These are phyloP conservation scores for Hypotaenidia philippensis DNA, from an alignment of 2,797 vertebrate species.

Conservation along the genomic window DNA sequence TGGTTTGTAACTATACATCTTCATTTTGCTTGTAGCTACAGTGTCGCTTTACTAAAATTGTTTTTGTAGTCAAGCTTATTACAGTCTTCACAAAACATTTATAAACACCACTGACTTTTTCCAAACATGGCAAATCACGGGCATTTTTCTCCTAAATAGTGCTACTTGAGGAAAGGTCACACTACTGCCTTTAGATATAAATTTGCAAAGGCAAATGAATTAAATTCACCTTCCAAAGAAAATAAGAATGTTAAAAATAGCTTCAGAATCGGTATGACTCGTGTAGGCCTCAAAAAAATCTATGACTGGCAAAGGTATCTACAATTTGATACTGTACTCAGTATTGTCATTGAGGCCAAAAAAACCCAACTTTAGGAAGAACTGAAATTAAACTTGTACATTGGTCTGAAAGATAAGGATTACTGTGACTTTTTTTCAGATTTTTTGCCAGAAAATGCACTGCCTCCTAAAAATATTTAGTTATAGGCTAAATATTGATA, in stretches of 20 bases:
- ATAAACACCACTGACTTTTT: neutral
- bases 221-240: conserved; percentile 46
- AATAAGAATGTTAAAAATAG: conserved; percentile 43
- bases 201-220: conserved; percentile 45
- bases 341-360: conserved; percentile 13
- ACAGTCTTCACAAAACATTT: neutral
- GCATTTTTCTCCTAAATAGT: neutral
- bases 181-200: neutral
- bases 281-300: conserved; percentile 51
- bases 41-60: neutral
- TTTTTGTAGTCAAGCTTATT: neutral
- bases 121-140: neutral
- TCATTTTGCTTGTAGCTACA: neutral
- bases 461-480: conserved; percentile 40
- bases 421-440: neutral
- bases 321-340: conserved; percentile 22
- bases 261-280: conserved; percentile 6
- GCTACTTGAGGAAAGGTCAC: conserved; percentile 26
- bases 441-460: conserved; percentile 16
- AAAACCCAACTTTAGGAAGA: neutral
- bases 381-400: conserved; percentile 21
- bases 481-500: conserved; percentile 10
- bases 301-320: conserved; percentile 35
- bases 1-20: neutral
- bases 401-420: conserved; percentile 5